These are phyloP conservation scores for Leptosomus discolor DNA, from an alignment of 2,113 vertebrate genomes.

Conservation along the genomic window DNA sequence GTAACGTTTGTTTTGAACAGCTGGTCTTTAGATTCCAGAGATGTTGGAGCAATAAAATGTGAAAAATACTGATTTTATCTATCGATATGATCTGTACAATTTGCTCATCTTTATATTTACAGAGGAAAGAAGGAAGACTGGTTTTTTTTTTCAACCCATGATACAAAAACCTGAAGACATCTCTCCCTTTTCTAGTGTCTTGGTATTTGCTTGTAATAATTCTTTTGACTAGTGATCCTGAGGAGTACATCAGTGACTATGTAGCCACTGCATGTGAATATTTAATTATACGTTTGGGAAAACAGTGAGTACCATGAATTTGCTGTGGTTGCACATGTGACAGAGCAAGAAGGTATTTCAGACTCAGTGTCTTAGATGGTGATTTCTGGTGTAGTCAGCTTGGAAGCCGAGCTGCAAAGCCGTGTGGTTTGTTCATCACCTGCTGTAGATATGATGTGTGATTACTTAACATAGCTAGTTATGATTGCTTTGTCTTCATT, in stretches of 20 bases:
- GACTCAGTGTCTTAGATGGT: background rate
- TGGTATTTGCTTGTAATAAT: background rate
- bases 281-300: background rate
- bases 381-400: background rate
- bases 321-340: background rate
- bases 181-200: background rate
- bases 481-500: background rate
- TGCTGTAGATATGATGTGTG: background rate
- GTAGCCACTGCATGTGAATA: background rate
- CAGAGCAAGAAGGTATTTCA: background rate
- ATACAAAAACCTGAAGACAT: background rate
- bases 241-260: background rate
- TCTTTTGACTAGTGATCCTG: background rate
- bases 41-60: background rate
- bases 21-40: background rate
- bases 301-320: background rate
- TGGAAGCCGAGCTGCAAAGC: background rate
- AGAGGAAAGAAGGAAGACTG: background rate
- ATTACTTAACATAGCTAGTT: background rate
- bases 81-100: background rate
- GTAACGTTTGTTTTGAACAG: background rate
- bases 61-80: background rate
- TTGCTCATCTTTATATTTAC: background rate
- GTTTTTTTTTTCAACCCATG: background rate
- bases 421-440: background rate